Percentiles rank a stretch among this genome's conserved stretches.
phyloP scores from a whole-genome alignment of 2,888 invertebrate genomes.

The Hemaris fuciformis region DNA sequence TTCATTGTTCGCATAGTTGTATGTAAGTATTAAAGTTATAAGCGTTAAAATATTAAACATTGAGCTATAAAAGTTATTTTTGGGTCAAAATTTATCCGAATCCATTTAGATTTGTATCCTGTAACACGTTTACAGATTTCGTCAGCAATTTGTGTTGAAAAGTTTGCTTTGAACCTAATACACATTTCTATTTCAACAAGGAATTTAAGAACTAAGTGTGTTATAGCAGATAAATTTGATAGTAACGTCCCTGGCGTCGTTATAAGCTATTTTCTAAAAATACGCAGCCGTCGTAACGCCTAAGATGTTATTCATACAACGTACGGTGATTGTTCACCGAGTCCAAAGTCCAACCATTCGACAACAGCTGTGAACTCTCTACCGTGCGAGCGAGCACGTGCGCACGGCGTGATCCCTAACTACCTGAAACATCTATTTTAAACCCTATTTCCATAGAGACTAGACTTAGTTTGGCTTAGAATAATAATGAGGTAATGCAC shows the following conservation, averaged over 20 bases:
- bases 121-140: neutral
- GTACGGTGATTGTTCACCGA: constrained; percentile 67
- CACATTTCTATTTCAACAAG: no score
- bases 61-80: neutral
- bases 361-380: constrained; percentile 69
- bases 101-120: neutral
- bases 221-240: neutral
- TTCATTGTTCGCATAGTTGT: no score
- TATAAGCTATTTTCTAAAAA: neutral
- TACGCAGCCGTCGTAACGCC: constrained; percentile 1
- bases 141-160: neutral
- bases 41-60: no score
- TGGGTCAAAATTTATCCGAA: neutral
- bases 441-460: constrained; percentile 25
- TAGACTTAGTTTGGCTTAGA: neutral
- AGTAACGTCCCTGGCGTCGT: neutral
- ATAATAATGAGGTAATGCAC: neutral
- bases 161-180: no score
- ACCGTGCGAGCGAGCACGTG: constrained; percentile 58
- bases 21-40: no score
- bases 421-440: constrained; percentile 22
- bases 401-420: constrained; percentile 55
- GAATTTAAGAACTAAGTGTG: no score
- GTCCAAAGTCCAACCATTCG: constrained; percentile 71
- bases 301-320: constrained; percentile 51